These are phyloP conservation scores for Serranus cabrilla DNA, from an alignment of 2,797 vertebrate genomes.

Conservation along the genomic window DNA sequence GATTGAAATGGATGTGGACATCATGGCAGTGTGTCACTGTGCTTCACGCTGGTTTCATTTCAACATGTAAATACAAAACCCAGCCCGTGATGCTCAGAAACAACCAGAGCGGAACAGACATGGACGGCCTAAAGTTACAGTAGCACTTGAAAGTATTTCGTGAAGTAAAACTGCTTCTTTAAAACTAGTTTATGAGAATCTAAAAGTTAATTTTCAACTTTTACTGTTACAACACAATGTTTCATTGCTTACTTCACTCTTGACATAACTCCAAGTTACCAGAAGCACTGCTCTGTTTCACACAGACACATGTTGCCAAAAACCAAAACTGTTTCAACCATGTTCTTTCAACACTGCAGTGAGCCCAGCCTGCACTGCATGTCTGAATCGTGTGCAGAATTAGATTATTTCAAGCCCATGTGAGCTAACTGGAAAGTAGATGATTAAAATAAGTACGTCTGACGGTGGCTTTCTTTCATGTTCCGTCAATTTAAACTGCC, in stretches of 20 bases:
- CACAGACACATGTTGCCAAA: slow-evolving; percentile 28
- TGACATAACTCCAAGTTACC: slow-evolving; percentile 44
- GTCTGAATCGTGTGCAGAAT: slow-evolving; percentile 52
- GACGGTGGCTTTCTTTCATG: slow-evolving; percentile 51
- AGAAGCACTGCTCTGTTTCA: slow-evolving; percentile 49
- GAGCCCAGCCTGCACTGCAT: slow-evolving; percentile 20
- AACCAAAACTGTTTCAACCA: slow-evolving; percentile 43
- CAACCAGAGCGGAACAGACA: slow-evolving; percentile 17
- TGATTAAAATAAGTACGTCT: slow-evolving; percentile 40
- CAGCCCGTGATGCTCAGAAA: slow-evolving; percentile 22
- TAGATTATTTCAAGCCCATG: slow-evolving; percentile 47
- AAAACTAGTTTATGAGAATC: background rate
- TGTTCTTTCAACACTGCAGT: slow-evolving; percentile 47
- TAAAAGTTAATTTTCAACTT: background rate
- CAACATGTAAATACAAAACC: slow-evolving; percentile 64
- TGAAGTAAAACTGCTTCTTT: background rate
- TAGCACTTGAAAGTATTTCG: slow-evolving; percentile 4
- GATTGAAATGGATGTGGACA: slow-evolving; percentile 39
- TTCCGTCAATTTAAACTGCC: slow-evolving; percentile 37
- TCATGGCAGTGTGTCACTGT: slow-evolving; percentile 27
- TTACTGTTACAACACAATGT: slow-evolving; percentile 17
- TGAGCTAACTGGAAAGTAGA: slow-evolving; percentile 69
- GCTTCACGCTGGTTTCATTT: slow-evolving; percentile 40
- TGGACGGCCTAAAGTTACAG: slow-evolving; percentile 16
- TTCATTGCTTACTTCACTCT: slow-evolving; percentile 58